Percentiles rank a stretch among this genome's conserved stretches.
phyloP scores from a whole-genome alignment of 30 jellyfish, hydroid and myxozoan genomes.

The Rhopilema esculentum region DNA sequence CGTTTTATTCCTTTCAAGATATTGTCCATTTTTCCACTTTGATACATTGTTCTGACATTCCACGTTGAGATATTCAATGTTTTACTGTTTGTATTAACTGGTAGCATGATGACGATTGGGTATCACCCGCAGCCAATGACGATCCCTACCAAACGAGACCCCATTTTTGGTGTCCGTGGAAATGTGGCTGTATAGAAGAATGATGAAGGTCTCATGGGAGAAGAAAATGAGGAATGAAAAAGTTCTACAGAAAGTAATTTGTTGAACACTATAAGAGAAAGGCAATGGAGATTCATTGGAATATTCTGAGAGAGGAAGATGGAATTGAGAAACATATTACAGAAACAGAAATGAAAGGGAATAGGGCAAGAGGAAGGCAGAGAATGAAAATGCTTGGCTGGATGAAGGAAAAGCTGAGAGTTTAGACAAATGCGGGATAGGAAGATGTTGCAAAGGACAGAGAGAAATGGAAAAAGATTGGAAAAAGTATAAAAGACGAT shows the following conservation, averaged over 20 bases:
- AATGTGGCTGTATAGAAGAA: no score
- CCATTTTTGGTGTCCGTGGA: background rate
- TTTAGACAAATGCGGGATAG: background rate
- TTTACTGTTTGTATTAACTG: no score
- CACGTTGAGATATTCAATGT: no score
- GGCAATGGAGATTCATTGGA: background rate
- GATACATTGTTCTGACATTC: constrained; percentile 39
- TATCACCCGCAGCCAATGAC: constrained; percentile 31
- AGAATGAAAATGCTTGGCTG: constrained; percentile 2
- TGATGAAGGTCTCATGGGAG: no score
- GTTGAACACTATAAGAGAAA: background rate
- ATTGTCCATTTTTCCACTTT: constrained; percentile 20
- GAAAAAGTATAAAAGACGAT: no score
- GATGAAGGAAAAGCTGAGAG: background rate
- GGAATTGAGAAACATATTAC: background rate
- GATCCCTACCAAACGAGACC: constrained; percentile 38
- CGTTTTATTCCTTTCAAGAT: background rate
- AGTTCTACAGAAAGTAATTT: background rate
- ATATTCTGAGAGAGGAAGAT: background rate
- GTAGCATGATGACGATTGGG: constrained; percentile 28
- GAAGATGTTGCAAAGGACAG: background rate
- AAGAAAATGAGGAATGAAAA: no score
- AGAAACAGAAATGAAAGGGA: background rate
- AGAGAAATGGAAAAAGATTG: background rate
- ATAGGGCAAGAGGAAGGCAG: constrained; percentile 8